Evolutionary conservation across 1,140 invertebrate species (phyloP), one percentile per base, ranked within the genome.

Genomic region (Drosophila baimaii): DNA sequence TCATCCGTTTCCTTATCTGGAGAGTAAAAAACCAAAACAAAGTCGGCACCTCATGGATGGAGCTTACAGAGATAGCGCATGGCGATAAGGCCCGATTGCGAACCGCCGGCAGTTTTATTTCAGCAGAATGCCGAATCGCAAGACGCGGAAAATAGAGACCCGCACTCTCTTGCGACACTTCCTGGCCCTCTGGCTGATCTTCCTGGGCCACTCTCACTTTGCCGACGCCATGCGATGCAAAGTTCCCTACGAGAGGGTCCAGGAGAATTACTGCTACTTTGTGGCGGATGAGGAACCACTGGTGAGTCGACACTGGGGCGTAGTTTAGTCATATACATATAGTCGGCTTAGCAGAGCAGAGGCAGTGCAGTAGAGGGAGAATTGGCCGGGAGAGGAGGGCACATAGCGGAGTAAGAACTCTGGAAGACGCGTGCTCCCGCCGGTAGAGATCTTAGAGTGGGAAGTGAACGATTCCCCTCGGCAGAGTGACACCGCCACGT

Each of bases 261-360:
- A 68, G 46, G 64, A 80, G 6, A 47, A 83, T 17, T 88, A 89
- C n/a, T 88, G 84, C 68, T 88, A 88, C 49, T 78, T 54, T 25
- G 43, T 86, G 12, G 69, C 58, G n/a, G 47, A 81, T 25, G 77
- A 63, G 9, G 35, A 80, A 7, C 76, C 79, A 8, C 39, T 79
- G 72, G 83, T 86, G 44, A 88, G 82, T 74, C 15, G 15, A 19
- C 13, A 19, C 7, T 47, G 8, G 25, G 15, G 17, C 25, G n/a
- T n/a, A n/a, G n/a, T n/a, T n/a, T n/a, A n/a, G n/a, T n/a, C n/a
- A n/a, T n/a, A n/a, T n/a, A n/a, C n/a, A n/a, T n/a, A n/a, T n/a
- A n/a, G n/a, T n/a, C n/a, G n/a, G n/a, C n/a, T n/a, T n/a, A n/a
- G n/a, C n/a, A n/a, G n/a, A n/a, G n/a, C n/a, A n/a, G n/a, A n/a